A percentile compares a stretch with the other conserved stretches of the same genome.
Evolutionary conservation across 2,888 invertebrate species (phyloP).

Genomic region (Tachina fera): DNA sequence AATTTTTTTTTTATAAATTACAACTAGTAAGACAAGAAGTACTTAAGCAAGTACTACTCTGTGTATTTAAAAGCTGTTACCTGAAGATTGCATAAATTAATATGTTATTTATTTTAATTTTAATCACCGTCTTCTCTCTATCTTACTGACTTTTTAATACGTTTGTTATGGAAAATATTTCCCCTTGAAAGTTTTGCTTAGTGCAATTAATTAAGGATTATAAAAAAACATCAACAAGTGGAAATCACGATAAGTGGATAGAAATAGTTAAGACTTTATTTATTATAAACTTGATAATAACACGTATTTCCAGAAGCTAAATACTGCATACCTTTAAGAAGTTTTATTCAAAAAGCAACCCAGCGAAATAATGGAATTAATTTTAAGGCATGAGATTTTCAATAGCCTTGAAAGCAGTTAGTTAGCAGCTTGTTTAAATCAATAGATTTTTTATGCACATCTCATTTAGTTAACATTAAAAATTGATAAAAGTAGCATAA

Average conservation of each 20-base stretch:
- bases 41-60: constrained; percentile 17
- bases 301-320: background rate
- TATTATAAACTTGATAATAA: background rate
- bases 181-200: background rate
- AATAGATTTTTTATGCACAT: too few species aligned
- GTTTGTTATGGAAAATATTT: background rate
- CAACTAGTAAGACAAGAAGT: constrained; percentile 24
- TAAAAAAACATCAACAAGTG: constrained; percentile 38
- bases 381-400: too few species aligned
- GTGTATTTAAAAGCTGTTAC: constrained; percentile 47
- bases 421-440: too few species aligned
- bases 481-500: too few species aligned
- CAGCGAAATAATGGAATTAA: too few species aligned
- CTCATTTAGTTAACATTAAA: too few species aligned
- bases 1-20: background rate
- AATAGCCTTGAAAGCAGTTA: too few species aligned
- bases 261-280: background rate
- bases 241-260: background rate
- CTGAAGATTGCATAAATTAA: constrained; percentile 62
- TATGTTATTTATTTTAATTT: constrained; percentile 32
- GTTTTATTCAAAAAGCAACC: background rate
- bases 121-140: constrained; percentile 11
- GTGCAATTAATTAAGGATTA: constrained; percentile 29
- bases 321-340: background rate
- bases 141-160: background rate